phyloP scores from a whole-genome alignment of 2,113 vertebrate genomes.

The Melanotaenia duboulayi region DNA sequence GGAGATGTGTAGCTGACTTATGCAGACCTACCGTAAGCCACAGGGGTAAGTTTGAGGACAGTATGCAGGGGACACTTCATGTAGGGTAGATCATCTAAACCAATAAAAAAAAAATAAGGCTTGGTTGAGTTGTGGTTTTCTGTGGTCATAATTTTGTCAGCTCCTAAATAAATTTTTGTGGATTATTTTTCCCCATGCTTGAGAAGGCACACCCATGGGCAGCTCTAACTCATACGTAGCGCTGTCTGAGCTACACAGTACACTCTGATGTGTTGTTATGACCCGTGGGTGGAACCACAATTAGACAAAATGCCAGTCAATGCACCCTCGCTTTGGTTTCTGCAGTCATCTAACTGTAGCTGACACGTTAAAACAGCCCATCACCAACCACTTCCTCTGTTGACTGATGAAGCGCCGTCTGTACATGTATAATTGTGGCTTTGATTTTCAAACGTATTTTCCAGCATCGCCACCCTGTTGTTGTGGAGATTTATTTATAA shows the following conservation, averaged over 20 bases:
- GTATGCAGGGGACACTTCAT: constrained; percentile 93
- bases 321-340: constrained; percentile 27
- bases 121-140: background rate
- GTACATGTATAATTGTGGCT: background rate
- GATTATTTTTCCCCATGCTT: background rate
- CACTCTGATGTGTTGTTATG: background rate
- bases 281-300: background rate
- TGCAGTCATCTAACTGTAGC: constrained; percentile 14
- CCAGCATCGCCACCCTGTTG: background rate
- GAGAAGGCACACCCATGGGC: background rate
- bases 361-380: constrained; percentile 7
- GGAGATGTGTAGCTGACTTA: background rate
- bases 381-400: constrained; percentile 26
- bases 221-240: background rate
- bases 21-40: constrained; percentile 90
- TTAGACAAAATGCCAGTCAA: constrained; percentile 10
- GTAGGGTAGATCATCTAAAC: constrained; percentile 93
- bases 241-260: background rate
- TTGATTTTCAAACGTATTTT: constrained; percentile 22
- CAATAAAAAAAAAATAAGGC: constrained; percentile 31
- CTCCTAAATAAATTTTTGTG: background rate
- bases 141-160: constrained; percentile 10
- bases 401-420: background rate
- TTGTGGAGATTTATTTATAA: background rate
- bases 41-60: constrained; percentile 93